These are phyloP conservation scores for Indicator indicator DNA, from an alignment of 2,113 vertebrate genomes.

Conservation along the genomic window DNA sequence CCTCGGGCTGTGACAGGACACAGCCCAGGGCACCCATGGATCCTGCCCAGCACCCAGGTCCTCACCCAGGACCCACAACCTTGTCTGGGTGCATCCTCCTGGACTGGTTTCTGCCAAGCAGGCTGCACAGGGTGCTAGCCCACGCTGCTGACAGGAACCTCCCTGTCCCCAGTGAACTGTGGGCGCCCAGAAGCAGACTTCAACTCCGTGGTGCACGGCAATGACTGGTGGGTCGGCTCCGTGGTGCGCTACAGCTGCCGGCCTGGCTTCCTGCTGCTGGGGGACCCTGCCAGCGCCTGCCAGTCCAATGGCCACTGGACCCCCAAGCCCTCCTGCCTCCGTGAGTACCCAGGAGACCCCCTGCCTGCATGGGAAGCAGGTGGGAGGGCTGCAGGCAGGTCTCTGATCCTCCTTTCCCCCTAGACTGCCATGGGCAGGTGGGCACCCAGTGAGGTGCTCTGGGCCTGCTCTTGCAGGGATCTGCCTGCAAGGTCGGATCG, in stretches of 20 bases:
- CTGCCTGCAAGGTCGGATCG: slow-evolving; percentile 76
- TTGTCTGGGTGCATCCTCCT: rapidly evolving
- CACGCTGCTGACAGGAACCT: rapidly evolving
- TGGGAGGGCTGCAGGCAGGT: rapidly evolving
- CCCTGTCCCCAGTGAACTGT: slow-evolving; percentile 80
- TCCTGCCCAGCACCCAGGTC: neutral
- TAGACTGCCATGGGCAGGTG: neutral
- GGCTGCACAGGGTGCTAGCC: too few species aligned
- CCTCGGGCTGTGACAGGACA: rapidly evolving
- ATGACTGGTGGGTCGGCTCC: slow-evolving; percentile 87
- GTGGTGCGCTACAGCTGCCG: slow-evolving; percentile 83
- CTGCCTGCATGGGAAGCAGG: neutral
- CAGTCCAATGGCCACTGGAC: slow-evolving; percentile 81
- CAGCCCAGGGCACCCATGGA: rapidly evolving
- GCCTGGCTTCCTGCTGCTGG: slow-evolving; percentile 81
- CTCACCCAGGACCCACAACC: rapidly evolving
- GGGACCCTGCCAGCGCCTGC: slow-evolving; percentile 77
- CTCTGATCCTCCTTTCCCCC: rapidly evolving
- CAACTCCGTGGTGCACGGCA: slow-evolving; percentile 74
- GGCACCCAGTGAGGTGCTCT: rapidly evolving
- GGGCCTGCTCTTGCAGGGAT: slow-evolving; percentile 68
- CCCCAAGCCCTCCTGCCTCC: slow-evolving; percentile 79
- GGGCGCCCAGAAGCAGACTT: slow-evolving; percentile 81
- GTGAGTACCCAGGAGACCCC: slow-evolving; percentile 67
- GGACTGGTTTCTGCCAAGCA: rapidly evolving